A percentile compares a stretch with the other conserved stretches of the same genome.
These are phyloP conservation scores for Creontiades dilutus DNA, from an alignment of 2,888 invertebrate genomes.

Conservation along the genomic window DNA sequence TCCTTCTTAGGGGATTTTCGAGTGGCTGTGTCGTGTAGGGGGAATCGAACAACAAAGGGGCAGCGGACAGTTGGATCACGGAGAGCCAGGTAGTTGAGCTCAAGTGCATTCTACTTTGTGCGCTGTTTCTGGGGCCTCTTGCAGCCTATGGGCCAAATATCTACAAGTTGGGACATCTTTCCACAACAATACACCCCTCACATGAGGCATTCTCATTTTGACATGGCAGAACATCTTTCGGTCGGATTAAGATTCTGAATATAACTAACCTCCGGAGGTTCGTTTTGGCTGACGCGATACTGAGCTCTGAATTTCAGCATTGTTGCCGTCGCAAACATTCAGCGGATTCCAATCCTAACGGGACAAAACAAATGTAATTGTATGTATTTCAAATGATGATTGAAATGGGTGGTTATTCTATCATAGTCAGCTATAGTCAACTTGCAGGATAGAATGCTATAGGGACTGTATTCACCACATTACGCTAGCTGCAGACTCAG, in stretches of 20 bases:
- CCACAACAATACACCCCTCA: neutral
- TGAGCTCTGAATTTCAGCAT: no score
- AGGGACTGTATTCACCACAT: no score
- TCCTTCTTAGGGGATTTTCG: conserved; percentile 65
- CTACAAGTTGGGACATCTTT: conserved; percentile 34
- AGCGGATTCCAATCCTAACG: no score
- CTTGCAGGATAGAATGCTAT: no score
- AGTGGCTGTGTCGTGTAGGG: conserved; percentile 34
- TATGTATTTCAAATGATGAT: no score
- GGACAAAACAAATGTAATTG: no score
- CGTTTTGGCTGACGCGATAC: no score
- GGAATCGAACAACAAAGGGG: neutral
- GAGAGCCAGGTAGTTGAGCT: neutral
- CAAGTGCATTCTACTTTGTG: conserved; percentile 17
- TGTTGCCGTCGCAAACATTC: no score
- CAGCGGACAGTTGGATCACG: conserved; percentile 29
- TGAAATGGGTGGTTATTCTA: no score
- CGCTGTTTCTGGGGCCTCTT: neutral
- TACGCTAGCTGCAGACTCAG: no score
- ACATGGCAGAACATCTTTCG: neutral
- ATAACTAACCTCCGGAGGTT: no score
- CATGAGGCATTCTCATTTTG: neutral
- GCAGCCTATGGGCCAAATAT: neutral
- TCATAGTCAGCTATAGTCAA: no score
- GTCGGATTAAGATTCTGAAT: neutral